Evolutionary conservation across 2,113 vertebrate species (phyloP).

Genomic region (Merops nubicus): DNA sequence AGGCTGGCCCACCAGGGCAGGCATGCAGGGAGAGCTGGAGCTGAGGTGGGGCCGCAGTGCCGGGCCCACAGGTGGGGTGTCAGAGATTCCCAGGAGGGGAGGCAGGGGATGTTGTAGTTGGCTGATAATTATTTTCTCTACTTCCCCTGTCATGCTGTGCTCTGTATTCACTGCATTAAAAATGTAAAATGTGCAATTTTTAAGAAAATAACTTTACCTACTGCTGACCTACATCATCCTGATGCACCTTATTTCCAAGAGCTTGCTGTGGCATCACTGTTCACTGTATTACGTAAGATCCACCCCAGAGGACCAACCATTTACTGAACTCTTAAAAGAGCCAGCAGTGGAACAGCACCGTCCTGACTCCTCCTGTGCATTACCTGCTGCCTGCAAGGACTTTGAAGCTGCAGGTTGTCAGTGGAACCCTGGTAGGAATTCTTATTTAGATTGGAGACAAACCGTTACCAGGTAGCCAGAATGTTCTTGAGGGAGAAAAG

Average conservation of each 20-base stretch:
- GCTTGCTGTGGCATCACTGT: neutral
- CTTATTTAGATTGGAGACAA: neutral
- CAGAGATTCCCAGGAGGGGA: neutral
- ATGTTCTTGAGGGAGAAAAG: neutral
- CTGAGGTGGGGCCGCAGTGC: too few relatives aligned
- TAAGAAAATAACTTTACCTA: neutral
- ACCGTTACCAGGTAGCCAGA: neutral
- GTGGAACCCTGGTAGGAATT: neutral
- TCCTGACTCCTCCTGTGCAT: neutral
- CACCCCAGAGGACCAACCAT: too few relatives aligned
- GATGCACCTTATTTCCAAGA: neutral
- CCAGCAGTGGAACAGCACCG: neutral
- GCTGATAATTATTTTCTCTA: neutral
- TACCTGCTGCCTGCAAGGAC: neutral
- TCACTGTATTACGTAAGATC: neutral
- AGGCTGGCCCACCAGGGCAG: neutral
- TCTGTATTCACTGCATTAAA: neutral
- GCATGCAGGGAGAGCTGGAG: neutral
- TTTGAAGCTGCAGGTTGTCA: accelerated
- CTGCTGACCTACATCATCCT: neutral
- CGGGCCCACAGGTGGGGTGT: too few relatives aligned
- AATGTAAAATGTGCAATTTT: neutral
- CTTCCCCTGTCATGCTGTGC: neutral
- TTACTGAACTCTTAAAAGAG: too few relatives aligned
- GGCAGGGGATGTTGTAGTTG: neutral